Conservation (phyloP, 2,113 vertebrate genomes). For the Corapipo altera region DNA sequence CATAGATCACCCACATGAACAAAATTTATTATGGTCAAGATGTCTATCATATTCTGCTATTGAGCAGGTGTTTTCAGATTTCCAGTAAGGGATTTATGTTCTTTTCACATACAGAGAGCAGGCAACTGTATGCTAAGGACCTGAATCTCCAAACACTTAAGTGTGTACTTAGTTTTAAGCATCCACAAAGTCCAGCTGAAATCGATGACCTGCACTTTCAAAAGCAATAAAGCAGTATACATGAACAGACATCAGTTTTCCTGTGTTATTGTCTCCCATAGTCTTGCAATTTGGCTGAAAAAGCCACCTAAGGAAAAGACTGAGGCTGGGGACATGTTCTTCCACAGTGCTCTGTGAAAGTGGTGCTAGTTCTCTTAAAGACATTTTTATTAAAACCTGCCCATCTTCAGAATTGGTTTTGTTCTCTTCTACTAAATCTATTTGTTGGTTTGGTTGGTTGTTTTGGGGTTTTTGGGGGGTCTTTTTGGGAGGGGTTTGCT, state of each 20-base stretch:
- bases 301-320: not conserved
- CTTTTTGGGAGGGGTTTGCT: not conserved
- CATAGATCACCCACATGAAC: conserved; percentile 9
- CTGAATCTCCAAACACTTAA: not conserved
- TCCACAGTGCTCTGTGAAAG: not conserved
- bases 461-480: not conserved
- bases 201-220: not conserved
- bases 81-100: conserved; percentile 33
- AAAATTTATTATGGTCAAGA: conserved; percentile 45
- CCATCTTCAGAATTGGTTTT: not conserved
- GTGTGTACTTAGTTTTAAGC: not conserved
- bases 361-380: not conserved
- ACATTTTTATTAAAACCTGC: not conserved
- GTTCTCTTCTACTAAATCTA: not conserved
- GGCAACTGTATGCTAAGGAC: not conserved
- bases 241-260: not conserved
- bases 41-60: conserved; percentile 60
- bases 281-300: not conserved
- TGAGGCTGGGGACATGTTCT: not conserved
- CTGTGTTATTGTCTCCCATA: not conserved
- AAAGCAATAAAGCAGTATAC: not conserved
- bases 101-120: not conserved
- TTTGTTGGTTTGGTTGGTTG: not conserved
- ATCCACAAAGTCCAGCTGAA: not conserved
- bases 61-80: conserved; percentile 16